Base-by-base conservation (phyloP, 2,888 invertebrate genomes). In the Rotaria socialis region DNA sequence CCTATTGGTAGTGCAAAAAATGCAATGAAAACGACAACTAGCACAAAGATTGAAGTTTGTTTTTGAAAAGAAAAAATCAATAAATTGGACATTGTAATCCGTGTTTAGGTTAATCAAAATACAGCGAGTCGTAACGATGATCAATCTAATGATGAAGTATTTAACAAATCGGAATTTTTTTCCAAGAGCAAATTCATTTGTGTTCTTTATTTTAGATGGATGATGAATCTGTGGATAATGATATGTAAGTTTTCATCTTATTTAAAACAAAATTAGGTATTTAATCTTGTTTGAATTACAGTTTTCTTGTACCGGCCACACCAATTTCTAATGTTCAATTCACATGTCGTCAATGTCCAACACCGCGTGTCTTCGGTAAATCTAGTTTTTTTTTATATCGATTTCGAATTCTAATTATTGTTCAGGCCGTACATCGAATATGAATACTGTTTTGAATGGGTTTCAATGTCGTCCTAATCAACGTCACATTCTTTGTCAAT, bases 401-500 rank as follows among this genome's bases (percentile, higher is more conserved):
- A 80, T 24, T 35, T 35, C 47, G 22, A 50, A 11, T 11, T 50
- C 50, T n/a, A 10, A n/a, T 47, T 43, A 14, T 80, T 24, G 5
- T 80, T 43, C 8, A 80, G 80, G 3, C 19, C 19, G 14, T 35
- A 41, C 16, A 4, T 19, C n/a, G 1, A 16, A 24, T 47, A 16
- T 35, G 10, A n/a, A 52, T 8, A 14, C 58, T 87, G 85, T 84
- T 87, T 24, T 27, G 60, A 11, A 22, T 1, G 58, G 60, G 0
- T 89, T 88, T 88, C 85, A 86, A 0, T 90, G 90, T 88, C 27
- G 22, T 3, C 84, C 87, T 3, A 88, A 88, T 41, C 90, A 90
- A 88, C 89, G 89, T 87, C 91, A 91, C 88, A 88, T 89, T 4
- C 86, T 90, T 86, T 91, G 91, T 88, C 89, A 89, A 87, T 91